A percentile compares a stretch with the other conserved stretches of the same genome.
phyloP scores from a whole-genome alignment of 2,797 vertebrate species.

The Hylomyscus alleni region DNA sequence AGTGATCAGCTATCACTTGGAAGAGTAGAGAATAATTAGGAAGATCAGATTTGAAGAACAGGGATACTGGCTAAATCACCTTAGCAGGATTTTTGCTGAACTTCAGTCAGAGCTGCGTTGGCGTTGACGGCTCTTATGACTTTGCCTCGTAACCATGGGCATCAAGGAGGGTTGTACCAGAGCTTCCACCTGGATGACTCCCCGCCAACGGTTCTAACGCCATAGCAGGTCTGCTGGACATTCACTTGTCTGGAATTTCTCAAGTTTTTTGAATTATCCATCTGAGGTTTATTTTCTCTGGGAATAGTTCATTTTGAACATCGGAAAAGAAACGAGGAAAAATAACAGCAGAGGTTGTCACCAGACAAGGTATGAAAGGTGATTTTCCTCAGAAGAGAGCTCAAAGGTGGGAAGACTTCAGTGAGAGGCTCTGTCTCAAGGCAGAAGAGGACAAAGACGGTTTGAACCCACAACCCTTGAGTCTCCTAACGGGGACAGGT shows the following conservation, averaged over 20 bases:
- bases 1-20: too few relatives aligned
- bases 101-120: too few relatives aligned
- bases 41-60: too few relatives aligned
- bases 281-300: not conserved
- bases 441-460: not conserved
- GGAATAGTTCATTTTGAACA: not conserved
- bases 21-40: too few relatives aligned
- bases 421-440: not conserved
- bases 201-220: not conserved
- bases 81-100: too few relatives aligned
- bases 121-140: not conserved
- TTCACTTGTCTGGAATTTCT: not conserved
- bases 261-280: not conserved
- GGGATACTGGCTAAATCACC: too few relatives aligned
- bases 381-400: not conserved
- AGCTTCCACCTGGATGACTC: not conserved
- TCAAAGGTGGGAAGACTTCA: not conserved
- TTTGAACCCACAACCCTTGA: not conserved
- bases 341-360: not conserved
- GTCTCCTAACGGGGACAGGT: not conserved
- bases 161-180: not conserved
- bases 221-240: not conserved
- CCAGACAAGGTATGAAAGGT: not conserved
- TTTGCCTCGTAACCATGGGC: too few relatives aligned
- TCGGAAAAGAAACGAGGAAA: not conserved